Percentiles rank a stretch among this genome's conserved stretches.
Evolutionary conservation across 2,888 invertebrate species (phyloP).

Genomic region (Plusia festucae): DNA sequence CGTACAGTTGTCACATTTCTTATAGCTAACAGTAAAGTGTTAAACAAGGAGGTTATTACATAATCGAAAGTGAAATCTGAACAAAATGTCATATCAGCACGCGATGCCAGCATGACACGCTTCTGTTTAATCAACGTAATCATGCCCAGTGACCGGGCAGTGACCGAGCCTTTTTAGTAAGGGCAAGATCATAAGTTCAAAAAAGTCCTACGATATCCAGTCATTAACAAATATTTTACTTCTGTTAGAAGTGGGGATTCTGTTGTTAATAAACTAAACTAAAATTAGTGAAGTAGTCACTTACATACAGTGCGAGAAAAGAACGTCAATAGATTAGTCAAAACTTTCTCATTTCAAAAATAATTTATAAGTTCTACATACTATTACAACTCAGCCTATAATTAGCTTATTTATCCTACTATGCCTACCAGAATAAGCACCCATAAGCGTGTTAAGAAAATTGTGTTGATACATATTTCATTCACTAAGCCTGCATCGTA

Average conservation of each 20-base stretch:
- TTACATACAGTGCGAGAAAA: no score
- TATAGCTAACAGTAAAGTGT: constrained; percentile 32
- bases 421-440: not conserved
- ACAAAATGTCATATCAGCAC: constrained; percentile 46
- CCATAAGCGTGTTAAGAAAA: not conserved
- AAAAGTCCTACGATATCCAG: not conserved
- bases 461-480: not conserved
- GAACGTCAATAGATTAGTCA: no score
- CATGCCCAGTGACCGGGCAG: constrained; percentile 22
- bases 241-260: no score
- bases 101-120: constrained; percentile 30
- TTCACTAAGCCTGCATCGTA: not conserved
- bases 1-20: constrained; percentile 29
- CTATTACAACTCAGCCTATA: not conserved
- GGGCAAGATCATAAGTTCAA: not conserved
- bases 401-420: not conserved
- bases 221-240: no score
- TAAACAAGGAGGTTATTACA: constrained; percentile 50
- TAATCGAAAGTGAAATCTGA: constrained; percentile 58
- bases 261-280: no score
- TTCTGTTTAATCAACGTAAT: constrained; percentile 56
- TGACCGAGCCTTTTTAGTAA: constrained; percentile 37
- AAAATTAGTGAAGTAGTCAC: no score
- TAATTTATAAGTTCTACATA: not conserved
- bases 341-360: no score